phyloP scores from a whole-genome alignment of 2,888 invertebrate species.

The Eustalomyia histrio region DNA sequence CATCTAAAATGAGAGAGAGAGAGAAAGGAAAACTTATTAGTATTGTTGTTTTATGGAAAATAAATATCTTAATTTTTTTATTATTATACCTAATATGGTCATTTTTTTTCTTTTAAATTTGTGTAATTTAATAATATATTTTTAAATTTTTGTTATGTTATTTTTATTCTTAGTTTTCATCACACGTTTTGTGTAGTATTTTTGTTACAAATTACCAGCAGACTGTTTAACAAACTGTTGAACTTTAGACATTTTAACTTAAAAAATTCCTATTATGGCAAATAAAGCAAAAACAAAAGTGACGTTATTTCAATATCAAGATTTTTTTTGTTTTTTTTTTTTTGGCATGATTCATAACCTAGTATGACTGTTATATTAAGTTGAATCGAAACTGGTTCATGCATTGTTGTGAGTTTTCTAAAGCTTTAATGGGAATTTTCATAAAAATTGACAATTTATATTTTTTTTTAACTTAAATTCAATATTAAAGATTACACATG shows the following conservation, averaged over 20 bases:
- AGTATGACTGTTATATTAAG: neutral
- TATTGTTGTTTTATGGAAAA: neutral
- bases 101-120: conserved; percentile 6
- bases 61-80: neutral
- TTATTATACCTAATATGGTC: neutral
- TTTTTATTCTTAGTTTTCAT: neutral
- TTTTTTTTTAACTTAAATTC: too few species aligned
- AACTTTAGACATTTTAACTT: conserved; percentile 37
- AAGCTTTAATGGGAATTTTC: neutral
- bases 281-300: conserved; percentile 31
- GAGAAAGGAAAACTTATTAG: conserved; percentile 28
- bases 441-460: too few species aligned
- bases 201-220: conserved; percentile 7
- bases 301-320: conserved; percentile 48
- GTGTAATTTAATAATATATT: neutral
- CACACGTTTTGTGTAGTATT: neutral
- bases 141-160: too few species aligned
- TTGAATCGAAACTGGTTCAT: neutral
- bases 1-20: conserved; percentile 67
- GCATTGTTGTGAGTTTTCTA: neutral
- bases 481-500: too few species aligned
- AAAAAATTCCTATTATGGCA: conserved; percentile 29
- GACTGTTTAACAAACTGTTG: conserved; percentile 16
- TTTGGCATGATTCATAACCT: conserved; percentile 30
- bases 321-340: too few species aligned